Base-by-base conservation (phyloP, 2,113 vertebrate genomes). In the Carassius carassius region DNA sequence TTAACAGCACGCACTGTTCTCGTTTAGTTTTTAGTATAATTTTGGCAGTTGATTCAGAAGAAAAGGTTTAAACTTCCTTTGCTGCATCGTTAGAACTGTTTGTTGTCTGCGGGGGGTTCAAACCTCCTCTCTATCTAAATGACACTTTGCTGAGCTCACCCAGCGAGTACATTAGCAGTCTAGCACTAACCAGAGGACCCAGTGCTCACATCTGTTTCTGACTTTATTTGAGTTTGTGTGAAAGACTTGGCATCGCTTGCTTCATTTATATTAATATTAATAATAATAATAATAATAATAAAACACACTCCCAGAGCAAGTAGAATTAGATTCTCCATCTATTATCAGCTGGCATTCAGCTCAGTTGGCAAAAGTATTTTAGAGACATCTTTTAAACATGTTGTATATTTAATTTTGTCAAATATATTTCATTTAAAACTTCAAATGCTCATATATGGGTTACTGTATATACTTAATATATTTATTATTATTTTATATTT, bases 101-200 rank as follows among this genome's bases (percentile, higher is more conserved):
- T 77, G 25, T 32, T 35, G 25, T 60, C 17, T 58, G 29, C 21
- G 54, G 76, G 35, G 51, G 35, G 35, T 47, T 47, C 8, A 79
- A 25, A 19, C 37, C n/a, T 37, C 16, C 44, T 83, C 54, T 62
- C 12, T 19, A 62, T 78, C 74, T 82, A 44, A 6, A 32, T 51
- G 35, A n/a, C 82, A 67, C 58, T 75, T 60, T 58, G 41, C 13
- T 75, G 77, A 81, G 21, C 62, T 80, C 23, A 19, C 77, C 78
- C 60, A 56, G 82, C 8, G 63, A 75, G 77, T 87, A 78, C 60
- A 75, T 87, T 81, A 60, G 86, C 56, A 80, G 63, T 81, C 73
- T 47, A 87, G 58, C 35, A 11, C 69, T 84, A 81, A 78, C 32
- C 77, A 84, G 79, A 65, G 69, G 76, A 84, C 51, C 10, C 41